Evolutionary conservation across 2,797 vertebrate genomes (phyloP).

Genomic region (Nasua narica): DNA sequence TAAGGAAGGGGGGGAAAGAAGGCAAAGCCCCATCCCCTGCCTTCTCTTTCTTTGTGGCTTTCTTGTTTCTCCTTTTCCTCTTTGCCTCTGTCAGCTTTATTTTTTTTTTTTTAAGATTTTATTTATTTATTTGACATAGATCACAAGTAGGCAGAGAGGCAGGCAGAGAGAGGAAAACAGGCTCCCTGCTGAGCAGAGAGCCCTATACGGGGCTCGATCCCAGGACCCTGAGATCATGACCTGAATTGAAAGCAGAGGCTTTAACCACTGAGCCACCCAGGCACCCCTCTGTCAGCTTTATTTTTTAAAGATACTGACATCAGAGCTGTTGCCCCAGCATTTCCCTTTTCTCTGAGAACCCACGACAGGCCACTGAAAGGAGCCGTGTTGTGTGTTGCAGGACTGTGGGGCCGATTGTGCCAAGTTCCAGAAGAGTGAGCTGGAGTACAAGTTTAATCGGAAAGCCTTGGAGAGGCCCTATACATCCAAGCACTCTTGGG

Average conservation of each 20-base stretch:
- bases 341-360: neutral
- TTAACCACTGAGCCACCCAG: too few species aligned
- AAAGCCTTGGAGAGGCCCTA: slow-evolving; percentile 86
- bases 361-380: neutral
- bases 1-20: neutral
- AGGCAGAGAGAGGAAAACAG: too few species aligned
- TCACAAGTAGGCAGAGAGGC: too few species aligned
- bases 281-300: too few species aligned
- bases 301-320: neutral
- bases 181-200: too few species aligned
- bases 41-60: neutral
- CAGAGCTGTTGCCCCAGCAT: neutral
- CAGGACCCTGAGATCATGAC: too few species aligned
- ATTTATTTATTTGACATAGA: too few species aligned
- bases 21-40: neutral
- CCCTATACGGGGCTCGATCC: too few species aligned
- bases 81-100: neutral
- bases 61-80: neutral
- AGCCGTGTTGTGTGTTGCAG: slow-evolving; percentile 78
- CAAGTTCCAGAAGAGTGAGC: slow-evolving; percentile 96
- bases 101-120: too few species aligned
- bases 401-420: slow-evolving; percentile 95
- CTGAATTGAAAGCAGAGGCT: too few species aligned
- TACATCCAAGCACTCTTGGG: slow-evolving; percentile 87
- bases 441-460: slow-evolving; percentile 89